Evolutionary conservation across 2,113 vertebrate genomes (phyloP), one percentile per base, ranked within the genome.

Genomic region (Crypturellus undulatus): DNA sequence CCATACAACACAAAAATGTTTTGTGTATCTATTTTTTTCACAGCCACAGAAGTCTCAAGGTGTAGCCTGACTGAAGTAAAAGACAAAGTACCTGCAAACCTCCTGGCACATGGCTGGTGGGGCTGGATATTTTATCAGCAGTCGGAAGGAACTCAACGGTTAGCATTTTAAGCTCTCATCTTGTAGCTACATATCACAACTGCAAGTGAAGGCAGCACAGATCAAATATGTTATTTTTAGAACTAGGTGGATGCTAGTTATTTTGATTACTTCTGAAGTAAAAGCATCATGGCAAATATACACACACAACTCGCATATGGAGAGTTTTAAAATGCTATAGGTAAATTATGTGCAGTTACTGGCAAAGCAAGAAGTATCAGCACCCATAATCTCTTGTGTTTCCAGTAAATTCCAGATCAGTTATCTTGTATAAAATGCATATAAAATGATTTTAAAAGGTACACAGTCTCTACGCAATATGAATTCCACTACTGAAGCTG

Each of bases 241-340:
- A 87, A 87, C 65, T 17, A 19, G 10, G 67, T 13, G 77, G 7
- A 78, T 64, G 6, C 22, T 12, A 59, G 36, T 28, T 81, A 63
- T 24, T 59, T 18, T 51, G 80, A 14, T 4, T 28, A 64, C 4
- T 56, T 78, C 38, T 14, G 8, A 76, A 79, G 52, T 40, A 47
- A 69, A 94, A 84, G 40, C 14, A 52, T 9, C 15, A 13, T 0
- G 0, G 0, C 19, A 0, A 18, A 87, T 15, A 3, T 38, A 71
- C 68, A 59, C 25, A 62, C 64, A 1, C 14, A 72, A 12, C 12
- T 34, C 82, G 64, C 40, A 67, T 30, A 26, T 36, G 7, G 70
- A 95, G 10, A 65, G 43, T 47, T 85, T 52, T 43, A 52, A 12
- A 15, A 82, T 65, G 20, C 49, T 67, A 36, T 2, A 67, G 20